Conservation (phyloP, 2,797 vertebrate genomes). For the Malacoctenus gilli region DNA sequence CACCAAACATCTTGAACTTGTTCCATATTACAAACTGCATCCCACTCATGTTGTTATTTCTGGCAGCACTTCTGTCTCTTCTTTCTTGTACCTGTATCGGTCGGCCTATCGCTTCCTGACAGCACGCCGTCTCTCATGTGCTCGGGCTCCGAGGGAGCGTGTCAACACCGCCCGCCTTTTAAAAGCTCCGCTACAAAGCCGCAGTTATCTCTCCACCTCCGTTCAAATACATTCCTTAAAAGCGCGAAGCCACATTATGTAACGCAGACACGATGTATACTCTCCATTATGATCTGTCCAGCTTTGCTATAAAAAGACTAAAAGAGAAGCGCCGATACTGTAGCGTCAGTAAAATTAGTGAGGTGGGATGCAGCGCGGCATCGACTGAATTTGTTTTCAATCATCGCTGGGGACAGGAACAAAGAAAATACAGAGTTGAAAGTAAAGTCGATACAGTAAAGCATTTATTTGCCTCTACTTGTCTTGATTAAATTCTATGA, state of each 20-base stretch:
- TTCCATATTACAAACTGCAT: slow-evolving; percentile 15
- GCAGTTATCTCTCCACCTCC: not conserved
- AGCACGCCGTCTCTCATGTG: slow-evolving; percentile 35
- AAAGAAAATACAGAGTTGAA: no score
- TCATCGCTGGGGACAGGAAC: no score
- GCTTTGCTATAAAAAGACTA: no score
- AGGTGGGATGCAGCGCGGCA: not conserved
- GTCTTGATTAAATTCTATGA: no score
- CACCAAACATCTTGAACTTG: not conserved
- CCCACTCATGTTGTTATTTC: slow-evolving; percentile 9
- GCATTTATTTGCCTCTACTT: no score
- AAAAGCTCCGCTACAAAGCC: not conserved
- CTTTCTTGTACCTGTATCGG: slow-evolving; percentile 16
- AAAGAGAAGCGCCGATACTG: no score
- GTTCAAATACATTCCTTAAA: slow-evolving; percentile 6
- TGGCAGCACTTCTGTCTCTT: not conserved
- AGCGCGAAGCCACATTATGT: not conserved
- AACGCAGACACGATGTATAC: not conserved
- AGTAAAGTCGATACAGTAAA: no score
- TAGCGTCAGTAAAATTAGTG: no score
- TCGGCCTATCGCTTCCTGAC: slow-evolving; percentile 12
- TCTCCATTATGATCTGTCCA: not conserved
- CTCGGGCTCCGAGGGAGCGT: slow-evolving; percentile 17
- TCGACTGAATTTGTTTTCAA: not conserved
- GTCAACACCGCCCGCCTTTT: slow-evolving; percentile 16